Conservation (phyloP, 2,888 invertebrate genomes). For the Cosmia trapezina region DNA sequence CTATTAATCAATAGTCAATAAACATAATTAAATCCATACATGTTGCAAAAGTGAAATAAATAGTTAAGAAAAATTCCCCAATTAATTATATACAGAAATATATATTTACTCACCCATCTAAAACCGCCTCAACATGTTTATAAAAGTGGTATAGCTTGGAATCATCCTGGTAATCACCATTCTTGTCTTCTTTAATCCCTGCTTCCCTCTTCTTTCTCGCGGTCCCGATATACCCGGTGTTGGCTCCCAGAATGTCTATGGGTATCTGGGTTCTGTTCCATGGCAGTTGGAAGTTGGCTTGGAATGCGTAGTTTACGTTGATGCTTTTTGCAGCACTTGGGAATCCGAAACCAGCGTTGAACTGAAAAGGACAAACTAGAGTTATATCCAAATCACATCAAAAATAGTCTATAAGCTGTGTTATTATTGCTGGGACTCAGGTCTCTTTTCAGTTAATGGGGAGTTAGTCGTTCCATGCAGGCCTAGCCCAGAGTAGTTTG, state of each 20-base stretch:
- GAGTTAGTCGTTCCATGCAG: not conserved
- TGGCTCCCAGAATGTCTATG: conserved; percentile 79
- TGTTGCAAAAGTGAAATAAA: too few species aligned
- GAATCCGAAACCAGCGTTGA: conserved; percentile 83
- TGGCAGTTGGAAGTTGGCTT: conserved; percentile 86
- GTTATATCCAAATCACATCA: too few species aligned
- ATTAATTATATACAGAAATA: too few species aligned
- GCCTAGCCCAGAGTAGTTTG: not conserved
- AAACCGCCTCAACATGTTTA: conserved; percentile 79
- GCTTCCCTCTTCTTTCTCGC: conserved; percentile 77
- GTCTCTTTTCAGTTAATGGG: not conserved
- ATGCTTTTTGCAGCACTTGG: conserved; percentile 80
- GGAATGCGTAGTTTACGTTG: conserved; percentile 85
- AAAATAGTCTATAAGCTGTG: too few species aligned
- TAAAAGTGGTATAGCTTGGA: conserved; percentile 84
- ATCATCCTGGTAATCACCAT: conserved; percentile 76
- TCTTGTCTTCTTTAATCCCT: conserved; percentile 38
- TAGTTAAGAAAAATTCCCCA: too few species aligned
- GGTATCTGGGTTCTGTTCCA: conserved; percentile 87
- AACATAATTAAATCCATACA: too few species aligned
- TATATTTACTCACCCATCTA: conserved; percentile 75
- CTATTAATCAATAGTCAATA: too few species aligned
- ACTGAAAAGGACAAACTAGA: too few species aligned
- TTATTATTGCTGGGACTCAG: not conserved
- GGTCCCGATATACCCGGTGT: conserved; percentile 77